These are phyloP conservation scores for Drosophila mayaguana DNA, from an alignment of 2,888 invertebrate species.

Conservation along the genomic window DNA sequence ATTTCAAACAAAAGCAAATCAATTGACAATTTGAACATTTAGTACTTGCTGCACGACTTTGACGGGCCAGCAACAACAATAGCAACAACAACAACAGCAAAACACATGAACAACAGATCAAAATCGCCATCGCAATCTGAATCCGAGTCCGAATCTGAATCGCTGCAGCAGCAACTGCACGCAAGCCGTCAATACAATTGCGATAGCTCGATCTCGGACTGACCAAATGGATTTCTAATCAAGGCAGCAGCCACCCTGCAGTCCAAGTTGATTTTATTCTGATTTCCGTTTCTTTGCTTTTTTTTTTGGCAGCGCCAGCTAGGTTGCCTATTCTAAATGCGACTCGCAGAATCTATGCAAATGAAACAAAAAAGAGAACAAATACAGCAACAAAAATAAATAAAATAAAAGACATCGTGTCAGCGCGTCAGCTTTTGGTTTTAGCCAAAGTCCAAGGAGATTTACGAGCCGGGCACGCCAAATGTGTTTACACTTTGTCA, in stretches of 20 bases:
- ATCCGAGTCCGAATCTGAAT: conserved; percentile 34
- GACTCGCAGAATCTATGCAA: conserved; percentile 69
- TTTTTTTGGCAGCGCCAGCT: conserved; percentile 9
- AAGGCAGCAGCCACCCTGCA: conserved; percentile 32
- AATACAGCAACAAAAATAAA: conserved; percentile 7
- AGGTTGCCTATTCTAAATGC: conserved; percentile 62
- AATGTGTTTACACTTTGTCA: conserved; percentile 84
- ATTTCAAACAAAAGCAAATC: conserved; percentile 51
- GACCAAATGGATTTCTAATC: conserved; percentile 33
- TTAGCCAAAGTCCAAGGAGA: conserved; percentile 77
- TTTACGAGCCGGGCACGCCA: conserved; percentile 81
- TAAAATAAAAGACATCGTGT: conserved; percentile 42
- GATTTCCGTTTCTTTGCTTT: neutral
- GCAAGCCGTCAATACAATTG: conserved; percentile 50
- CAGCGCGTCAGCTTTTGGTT: conserved; percentile 57
- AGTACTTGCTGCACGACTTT: conserved; percentile 70
- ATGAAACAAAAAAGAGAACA: conserved; percentile 41
- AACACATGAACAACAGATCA: conserved; percentile 31
- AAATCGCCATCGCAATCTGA: conserved; percentile 18
- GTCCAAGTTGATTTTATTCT: conserved; percentile 1
- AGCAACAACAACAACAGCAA: neutral
- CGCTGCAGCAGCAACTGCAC: conserved; percentile 33
- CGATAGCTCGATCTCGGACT: conserved; percentile 39
- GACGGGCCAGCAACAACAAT: conserved; percentile 26
- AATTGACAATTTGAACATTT: conserved; percentile 73